Conservation (phyloP, 2,797 vertebrate species). For the Mastacembelus armatus region DNA sequence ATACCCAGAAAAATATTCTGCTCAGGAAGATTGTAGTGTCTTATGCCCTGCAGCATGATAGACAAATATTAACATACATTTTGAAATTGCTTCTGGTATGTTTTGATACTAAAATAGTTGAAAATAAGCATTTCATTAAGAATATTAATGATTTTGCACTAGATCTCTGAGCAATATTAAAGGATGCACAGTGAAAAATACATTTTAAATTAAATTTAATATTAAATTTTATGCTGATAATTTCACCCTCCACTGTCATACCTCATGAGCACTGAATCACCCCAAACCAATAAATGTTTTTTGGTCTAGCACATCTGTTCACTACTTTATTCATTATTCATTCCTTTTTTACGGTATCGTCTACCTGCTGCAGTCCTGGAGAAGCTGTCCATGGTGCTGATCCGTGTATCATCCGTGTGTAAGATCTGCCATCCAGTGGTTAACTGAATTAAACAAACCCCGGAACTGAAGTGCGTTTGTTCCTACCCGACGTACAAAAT, state of each 20-base stretch:
- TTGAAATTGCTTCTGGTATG: neutral
- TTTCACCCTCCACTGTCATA: too few relatives aligned
- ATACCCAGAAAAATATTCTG: constrained; percentile 10
- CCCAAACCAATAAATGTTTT: too few relatives aligned
- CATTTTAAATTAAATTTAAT: too few relatives aligned
- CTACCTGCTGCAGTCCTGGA: neutral
- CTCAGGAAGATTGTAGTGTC: constrained; percentile 16
- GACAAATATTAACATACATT: neutral
- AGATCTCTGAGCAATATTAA: neutral
- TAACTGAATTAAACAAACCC: neutral
- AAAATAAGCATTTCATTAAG: neutral
- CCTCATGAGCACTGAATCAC: neutral
- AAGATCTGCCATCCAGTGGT: constrained; percentile 73
- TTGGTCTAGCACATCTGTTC: neutral
- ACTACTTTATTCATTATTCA: neutral
- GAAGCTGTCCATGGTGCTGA: constrained; percentile 64
- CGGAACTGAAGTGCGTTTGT: constrained; percentile 50
- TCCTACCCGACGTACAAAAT: constrained; percentile 52
- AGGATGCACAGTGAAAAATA: neutral
- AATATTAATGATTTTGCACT: neutral
- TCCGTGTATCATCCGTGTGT: neutral
- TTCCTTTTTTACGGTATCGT: neutral
- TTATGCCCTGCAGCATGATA: neutral
- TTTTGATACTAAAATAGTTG: neutral
- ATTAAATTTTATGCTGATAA: too few relatives aligned